Percentiles rank a stretch among this genome's conserved stretches.
Conservation (phyloP, 1,140 invertebrate species). For the Lysiphlebus fabarum region DNA sequence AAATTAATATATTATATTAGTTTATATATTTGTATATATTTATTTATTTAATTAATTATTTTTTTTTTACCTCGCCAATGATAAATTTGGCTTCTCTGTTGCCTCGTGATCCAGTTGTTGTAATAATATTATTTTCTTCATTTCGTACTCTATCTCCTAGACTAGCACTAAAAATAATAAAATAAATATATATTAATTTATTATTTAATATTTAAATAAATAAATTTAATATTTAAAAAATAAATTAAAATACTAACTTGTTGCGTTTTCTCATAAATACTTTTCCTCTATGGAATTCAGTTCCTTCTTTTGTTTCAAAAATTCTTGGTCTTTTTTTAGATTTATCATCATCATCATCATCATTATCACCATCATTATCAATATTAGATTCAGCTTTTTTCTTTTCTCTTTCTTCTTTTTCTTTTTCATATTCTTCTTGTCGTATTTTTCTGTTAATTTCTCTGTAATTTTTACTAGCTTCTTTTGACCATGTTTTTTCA, state of each 20-base stretch:
- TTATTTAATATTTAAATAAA: constrained; percentile 22
- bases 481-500: constrained; percentile 72
- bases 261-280: constrained; percentile 53
- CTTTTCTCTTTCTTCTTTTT: constrained; percentile 33
- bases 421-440: constrained; percentile 46
- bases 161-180: constrained; percentile 59
- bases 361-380: constrained; percentile 49
- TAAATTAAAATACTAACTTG: constrained; percentile 48
- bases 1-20: constrained; percentile 9
- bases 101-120: constrained; percentile 61
- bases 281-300: constrained; percentile 59
- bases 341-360: constrained; percentile 45
- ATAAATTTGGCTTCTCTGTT: constrained; percentile 76
- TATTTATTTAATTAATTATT: background rate
- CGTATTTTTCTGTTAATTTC: constrained; percentile 54
- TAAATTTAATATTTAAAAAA: background rate
- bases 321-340: constrained; percentile 58
- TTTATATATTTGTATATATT: background rate
- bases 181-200: constrained; percentile 26
- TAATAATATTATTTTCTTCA: constrained; percentile 57
- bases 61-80: constrained; percentile 56
- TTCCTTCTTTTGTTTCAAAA: constrained; percentile 64
- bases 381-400: no score
- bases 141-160: constrained; percentile 67
- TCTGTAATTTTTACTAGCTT: constrained; percentile 73